These are phyloP conservation scores for Selenia dentaria DNA, from an alignment of 2,888 invertebrate species.

Conservation along the genomic window DNA sequence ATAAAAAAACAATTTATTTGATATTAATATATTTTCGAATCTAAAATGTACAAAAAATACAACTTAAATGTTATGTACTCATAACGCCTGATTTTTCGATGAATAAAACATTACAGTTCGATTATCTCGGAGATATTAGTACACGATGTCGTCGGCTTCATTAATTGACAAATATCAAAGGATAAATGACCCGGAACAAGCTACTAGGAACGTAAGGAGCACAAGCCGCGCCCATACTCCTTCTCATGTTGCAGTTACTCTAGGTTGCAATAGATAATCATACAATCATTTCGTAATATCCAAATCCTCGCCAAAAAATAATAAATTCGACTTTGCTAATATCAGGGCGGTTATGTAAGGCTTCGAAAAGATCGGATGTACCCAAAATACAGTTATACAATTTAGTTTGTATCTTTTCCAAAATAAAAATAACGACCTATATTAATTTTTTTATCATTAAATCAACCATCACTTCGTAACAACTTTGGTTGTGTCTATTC, in stretches of 20 bases:
- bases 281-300: slow-evolving; percentile 39
- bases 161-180: slow-evolving; percentile 76
- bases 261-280: slow-evolving; percentile 39
- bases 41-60: slow-evolving; percentile 91
- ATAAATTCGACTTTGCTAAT: slow-evolving; percentile 77
- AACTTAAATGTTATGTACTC: slow-evolving; percentile 88
- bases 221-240: slow-evolving; percentile 55
- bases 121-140: slow-evolving; percentile 61
- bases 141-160: slow-evolving; percentile 53
- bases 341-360: slow-evolving; percentile 80
- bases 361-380: slow-evolving; percentile 70
- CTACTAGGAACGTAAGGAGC: slow-evolving; percentile 77
- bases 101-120: slow-evolving; percentile 66
- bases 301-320: slow-evolving; percentile 68
- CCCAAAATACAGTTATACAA: slow-evolving; percentile 64
- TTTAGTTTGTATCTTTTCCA: slow-evolving; percentile 66
- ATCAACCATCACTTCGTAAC: slow-evolving; percentile 85
- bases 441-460: slow-evolving; percentile 78
- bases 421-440: slow-evolving; percentile 82
- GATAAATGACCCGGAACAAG: slow-evolving; percentile 65
- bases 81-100: slow-evolving; percentile 76
- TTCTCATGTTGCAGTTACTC: slow-evolving; percentile 46
- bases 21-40: slow-evolving; percentile 89
- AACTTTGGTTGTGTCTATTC: slow-evolving; percentile 86
- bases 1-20: slow-evolving; percentile 74